These are phyloP conservation scores for Lacanobia wlatinum DNA, from an alignment of 2,888 invertebrate species.

Conservation along the genomic window DNA sequence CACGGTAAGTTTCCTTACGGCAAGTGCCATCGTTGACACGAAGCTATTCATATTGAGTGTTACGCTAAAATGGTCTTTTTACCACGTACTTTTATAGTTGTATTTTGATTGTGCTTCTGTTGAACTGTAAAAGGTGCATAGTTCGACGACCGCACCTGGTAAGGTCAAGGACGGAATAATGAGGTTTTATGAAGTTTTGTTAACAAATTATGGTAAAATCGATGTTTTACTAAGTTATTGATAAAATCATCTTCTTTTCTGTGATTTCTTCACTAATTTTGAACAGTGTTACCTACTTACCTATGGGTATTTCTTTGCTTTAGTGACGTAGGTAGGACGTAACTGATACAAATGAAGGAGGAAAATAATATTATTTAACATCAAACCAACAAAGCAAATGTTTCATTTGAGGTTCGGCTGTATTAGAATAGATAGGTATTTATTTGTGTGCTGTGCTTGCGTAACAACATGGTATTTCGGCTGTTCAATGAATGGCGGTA, in stretches of 20 bases:
- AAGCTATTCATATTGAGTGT: slow-evolving; percentile 8
- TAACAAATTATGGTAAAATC: too few species aligned
- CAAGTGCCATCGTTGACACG: slow-evolving; percentile 38
- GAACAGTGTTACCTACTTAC: background rate
- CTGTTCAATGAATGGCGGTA: background rate
- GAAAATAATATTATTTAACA: background rate
- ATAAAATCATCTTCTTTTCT: slow-evolving; percentile 7
- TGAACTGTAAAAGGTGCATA: slow-evolving; percentile 32
- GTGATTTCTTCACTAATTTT: background rate
- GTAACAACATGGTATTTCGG: slow-evolving; percentile 9
- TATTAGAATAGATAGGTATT: background rate
- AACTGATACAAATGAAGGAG: background rate
- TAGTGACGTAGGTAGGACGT: background rate
- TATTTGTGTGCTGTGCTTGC: background rate
- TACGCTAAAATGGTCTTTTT: slow-evolving; percentile 45
- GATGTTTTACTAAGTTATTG: background rate
- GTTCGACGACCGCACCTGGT: slow-evolving; percentile 63
- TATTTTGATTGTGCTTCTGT: slow-evolving; percentile 29
- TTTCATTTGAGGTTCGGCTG: background rate
- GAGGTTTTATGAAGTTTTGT: slow-evolving; percentile 9
- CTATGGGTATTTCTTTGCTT: background rate
- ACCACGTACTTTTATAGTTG: slow-evolving; percentile 29
- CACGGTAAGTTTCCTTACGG: slow-evolving; percentile 10
- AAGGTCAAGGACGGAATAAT: slow-evolving; percentile 65
- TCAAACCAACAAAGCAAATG: background rate